Percentiles rank a stretch among this genome's conserved stretches.
Evolutionary conservation across 2,797 vertebrate genomes (phyloP).

Genomic region (Nasua narica): DNA sequence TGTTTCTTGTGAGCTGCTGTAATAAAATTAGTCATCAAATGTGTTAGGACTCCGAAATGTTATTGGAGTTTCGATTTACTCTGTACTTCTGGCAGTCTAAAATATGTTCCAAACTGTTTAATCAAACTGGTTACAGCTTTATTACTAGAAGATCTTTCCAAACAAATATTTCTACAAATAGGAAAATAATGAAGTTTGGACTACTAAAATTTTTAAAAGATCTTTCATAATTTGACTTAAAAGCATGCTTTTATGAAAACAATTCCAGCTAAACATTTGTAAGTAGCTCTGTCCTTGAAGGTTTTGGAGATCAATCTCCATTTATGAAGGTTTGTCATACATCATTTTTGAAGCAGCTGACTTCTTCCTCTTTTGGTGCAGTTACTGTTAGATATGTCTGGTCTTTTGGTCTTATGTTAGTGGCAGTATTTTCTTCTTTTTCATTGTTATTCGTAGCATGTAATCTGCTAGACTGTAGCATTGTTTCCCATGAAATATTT

Average conservation of each 20-base stretch:
- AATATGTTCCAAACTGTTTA: constrained; percentile 10
- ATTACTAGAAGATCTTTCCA: constrained; percentile 27
- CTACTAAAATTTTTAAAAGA: background rate
- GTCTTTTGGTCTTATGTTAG: constrained; percentile 58
- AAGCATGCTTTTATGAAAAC: background rate
- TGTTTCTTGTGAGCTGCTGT: background rate
- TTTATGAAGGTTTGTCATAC: constrained; percentile 54
- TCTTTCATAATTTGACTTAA: constrained; percentile 33
- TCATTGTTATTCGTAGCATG: constrained; percentile 34
- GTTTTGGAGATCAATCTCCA: constrained; percentile 38
- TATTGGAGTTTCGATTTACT: background rate
- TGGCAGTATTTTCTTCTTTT: constrained; percentile 58
- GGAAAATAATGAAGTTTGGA: constrained; percentile 26
- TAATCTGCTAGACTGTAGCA: constrained; percentile 10
- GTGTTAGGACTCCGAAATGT: background rate
- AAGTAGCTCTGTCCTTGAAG: constrained; percentile 30
- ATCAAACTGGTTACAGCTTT: constrained; percentile 18
- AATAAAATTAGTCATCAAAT: constrained; percentile 46
- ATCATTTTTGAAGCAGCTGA: constrained; percentile 55
- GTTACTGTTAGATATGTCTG: constrained; percentile 57
- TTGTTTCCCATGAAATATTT: constrained; percentile 17
- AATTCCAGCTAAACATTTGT: background rate
- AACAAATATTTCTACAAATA: constrained; percentile 42
- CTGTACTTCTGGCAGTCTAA: background rate
- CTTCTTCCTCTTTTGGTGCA: constrained; percentile 39